phyloP scores from a whole-genome alignment of 2,113 vertebrate species.

The Smithornis capensis region DNA sequence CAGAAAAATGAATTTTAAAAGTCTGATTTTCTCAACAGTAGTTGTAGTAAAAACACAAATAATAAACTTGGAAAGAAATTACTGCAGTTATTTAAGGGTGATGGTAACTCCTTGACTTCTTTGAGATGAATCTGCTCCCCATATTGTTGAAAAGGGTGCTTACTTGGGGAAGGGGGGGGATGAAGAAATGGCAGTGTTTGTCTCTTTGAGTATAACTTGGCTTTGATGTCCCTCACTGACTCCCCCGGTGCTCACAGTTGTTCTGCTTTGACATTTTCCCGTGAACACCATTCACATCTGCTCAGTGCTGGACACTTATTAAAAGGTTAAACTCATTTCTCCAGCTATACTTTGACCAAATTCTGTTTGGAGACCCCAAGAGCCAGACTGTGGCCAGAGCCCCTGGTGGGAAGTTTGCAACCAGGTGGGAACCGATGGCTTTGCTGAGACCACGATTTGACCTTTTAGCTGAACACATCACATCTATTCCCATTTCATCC shows the following conservation, averaged over 20 bases:
- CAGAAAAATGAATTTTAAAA: background rate
- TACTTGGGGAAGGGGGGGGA: background rate
- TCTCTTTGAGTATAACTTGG: background rate
- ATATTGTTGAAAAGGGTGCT: background rate
- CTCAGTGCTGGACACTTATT: background rate
- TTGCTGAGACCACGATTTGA: background rate
- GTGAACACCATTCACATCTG: background rate
- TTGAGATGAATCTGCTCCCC: background rate
- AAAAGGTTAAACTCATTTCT: slow-evolving; percentile 39
- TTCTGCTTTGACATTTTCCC: background rate
- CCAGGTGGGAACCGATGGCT: background rate
- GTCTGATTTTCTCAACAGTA: background rate
- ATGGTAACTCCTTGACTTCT: background rate
- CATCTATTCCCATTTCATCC: background rate
- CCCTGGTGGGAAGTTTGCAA: background rate
- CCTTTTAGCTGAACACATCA: background rate
- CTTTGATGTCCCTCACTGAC: background rate
- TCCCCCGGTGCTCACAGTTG: background rate
- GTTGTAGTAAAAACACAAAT: background rate
- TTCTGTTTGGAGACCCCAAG: background rate
- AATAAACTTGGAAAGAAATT: background rate
- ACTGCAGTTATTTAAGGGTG: background rate
- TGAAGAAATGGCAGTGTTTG: background rate
- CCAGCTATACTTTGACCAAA: background rate
- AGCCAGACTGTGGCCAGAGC: background rate